Evolutionary conservation across 2,113 vertebrate genomes (phyloP), one percentile per base, ranked within the genome.

Genomic region (Formicarius rufipectus): DNA sequence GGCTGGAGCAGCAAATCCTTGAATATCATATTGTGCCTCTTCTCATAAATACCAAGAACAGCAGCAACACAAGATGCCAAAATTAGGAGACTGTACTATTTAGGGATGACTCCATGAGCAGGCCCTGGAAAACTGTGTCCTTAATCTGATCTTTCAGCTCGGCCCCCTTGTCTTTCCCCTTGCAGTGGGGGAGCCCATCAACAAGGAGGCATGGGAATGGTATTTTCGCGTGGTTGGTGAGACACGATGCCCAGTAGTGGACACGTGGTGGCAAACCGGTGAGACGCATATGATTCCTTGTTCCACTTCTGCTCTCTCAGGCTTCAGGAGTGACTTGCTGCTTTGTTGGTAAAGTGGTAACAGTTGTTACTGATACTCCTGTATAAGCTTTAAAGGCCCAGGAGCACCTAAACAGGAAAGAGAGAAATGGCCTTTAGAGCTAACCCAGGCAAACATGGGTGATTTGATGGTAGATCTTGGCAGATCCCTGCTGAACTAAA

Each of bases 181-280:
- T 97, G 79, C 96, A 99, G 99, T 99, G 86, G 99, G 99, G 42
- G 99, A 99, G 89, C 99, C 99, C 56, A 99, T 99, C 93, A 99
- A 99, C 97, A 98, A 97, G 0, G 99, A 99, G 89, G 99, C 99
- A 0, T 99, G 99, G 99, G 98, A 99, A 47, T 99, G 99, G 99
- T 98, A 99, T 87, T 97, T 98, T 95, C 95, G 47, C 0, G 98
- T 99, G 68, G 99, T 99, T 0, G 99, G 98, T 2, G 98, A 99
- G 7, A 68, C 97, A 93, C 98, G 95, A 33, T 99, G 99, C 77
- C 98, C 98, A 4, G 73, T 99, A 75, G 98, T 99, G 95, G 99
- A 99, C 96, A 99, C 98, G 1, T 99, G 99, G 99, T 99, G 99
- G 99, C 99, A 99, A 97, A 99, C 99, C 77, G 99, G 99, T 99